Percentiles rank a stretch among this genome's conserved stretches.
Evolutionary conservation across 2,888 invertebrate genomes (phyloP).

Genomic region (Megamerina dolium): DNA sequence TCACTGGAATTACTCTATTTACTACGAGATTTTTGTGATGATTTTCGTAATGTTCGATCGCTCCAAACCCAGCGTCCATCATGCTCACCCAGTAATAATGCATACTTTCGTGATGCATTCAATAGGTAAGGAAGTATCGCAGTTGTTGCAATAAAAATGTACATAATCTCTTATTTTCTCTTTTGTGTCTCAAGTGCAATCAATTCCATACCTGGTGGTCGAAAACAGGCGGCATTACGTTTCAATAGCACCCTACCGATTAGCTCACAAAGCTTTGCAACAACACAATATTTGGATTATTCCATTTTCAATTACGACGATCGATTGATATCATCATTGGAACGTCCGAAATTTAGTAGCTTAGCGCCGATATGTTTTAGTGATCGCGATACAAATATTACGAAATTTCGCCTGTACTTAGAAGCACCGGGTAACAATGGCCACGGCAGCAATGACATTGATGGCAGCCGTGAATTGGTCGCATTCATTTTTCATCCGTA

Average conservation of each 20-base stretch:
- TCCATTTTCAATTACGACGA: constrained; percentile 92
- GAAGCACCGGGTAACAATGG: constrained; percentile 55
- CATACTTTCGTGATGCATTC: constrained; percentile 53
- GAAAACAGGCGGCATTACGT: constrained; percentile 81
- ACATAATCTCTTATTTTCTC: background rate
- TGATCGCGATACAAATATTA: constrained; percentile 71
- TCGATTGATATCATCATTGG: constrained; percentile 92
- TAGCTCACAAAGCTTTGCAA: constrained; percentile 88
- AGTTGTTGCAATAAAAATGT: background rate
- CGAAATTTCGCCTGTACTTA: constrained; percentile 71
- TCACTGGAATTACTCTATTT: constrained; percentile 76
- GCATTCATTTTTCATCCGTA: constrained; percentile 95
- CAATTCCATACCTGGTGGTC: constrained; percentile 59
- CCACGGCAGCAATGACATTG: constrained; percentile 44
- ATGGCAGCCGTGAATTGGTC: constrained; percentile 61
- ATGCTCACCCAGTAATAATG: constrained; percentile 86
- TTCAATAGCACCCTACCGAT: constrained; percentile 88
- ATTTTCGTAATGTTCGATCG: constrained; percentile 82
- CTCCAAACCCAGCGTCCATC: constrained; percentile 75
- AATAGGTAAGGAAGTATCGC: constrained; percentile 15
- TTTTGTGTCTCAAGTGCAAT: constrained; percentile 13
- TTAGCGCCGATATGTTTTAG: constrained; percentile 81
- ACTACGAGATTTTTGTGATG: constrained; percentile 87
- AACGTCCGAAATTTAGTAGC: constrained; percentile 80
- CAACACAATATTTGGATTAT: constrained; percentile 88